phyloP scores from a whole-genome alignment of 2,888 invertebrate species.

The Plemyria rubiginata region DNA sequence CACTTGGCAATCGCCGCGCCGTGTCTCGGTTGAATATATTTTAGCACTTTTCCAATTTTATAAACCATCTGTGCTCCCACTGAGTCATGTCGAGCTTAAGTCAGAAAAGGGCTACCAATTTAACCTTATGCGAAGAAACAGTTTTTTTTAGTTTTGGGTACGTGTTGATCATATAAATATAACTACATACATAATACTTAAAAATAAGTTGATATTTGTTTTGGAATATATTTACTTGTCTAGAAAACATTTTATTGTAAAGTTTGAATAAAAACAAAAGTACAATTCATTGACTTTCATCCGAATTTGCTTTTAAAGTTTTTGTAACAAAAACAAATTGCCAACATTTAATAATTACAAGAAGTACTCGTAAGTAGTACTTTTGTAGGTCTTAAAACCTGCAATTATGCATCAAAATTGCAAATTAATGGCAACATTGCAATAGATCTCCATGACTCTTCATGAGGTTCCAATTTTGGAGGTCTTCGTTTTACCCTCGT shows the following conservation, averaged over 20 bases:
- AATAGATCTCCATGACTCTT: conserved; percentile 13
- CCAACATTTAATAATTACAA: too few relatives aligned
- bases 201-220: neutral
- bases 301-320: too few relatives aligned
- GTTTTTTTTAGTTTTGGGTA: too few relatives aligned
- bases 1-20: conserved; percentile 17
- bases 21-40: conserved; percentile 28
- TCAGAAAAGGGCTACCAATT: conserved; percentile 21
- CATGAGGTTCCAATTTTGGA: conserved; percentile 18
- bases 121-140: neutral
- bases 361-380: too few relatives aligned
- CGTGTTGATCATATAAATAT: too few relatives aligned
- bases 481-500: conserved; percentile 53
- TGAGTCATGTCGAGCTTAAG: conserved; percentile 32
- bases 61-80: conserved; percentile 38
- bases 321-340: too few relatives aligned
- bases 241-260: too few relatives aligned
- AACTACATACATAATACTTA: neutral
- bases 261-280: too few relatives aligned
- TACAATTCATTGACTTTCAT: too few relatives aligned
- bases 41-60: conserved; percentile 44
- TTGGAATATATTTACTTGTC: neutral
- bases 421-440: conserved; percentile 4
- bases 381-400: too few relatives aligned
- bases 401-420: neutral